Base-by-base conservation (phyloP, 2,888 invertebrate genomes). In the Watsonalla cultraria region DNA sequence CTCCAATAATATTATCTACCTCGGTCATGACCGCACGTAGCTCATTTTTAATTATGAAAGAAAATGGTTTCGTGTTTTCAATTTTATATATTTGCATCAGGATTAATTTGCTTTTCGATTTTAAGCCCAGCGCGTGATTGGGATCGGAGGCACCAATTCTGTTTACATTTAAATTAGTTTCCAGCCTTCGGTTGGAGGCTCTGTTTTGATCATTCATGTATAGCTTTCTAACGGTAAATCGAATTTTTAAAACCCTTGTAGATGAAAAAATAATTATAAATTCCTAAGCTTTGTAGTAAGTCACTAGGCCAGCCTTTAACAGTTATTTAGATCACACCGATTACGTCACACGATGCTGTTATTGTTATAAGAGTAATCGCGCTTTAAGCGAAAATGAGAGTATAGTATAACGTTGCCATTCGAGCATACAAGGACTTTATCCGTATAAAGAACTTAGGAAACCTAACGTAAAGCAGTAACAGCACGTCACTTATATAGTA, bases 171-270 rank as follows among this genome's bases (percentile, higher is more conserved):
- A 56, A 61, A 67, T 64, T 58, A 53, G 60, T 54, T 65, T 55
- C 57, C 58, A 51, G 61, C 57, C 61, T 56, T 61, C 59, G 60
- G 24, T 33, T 39, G 24, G 37, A n/a, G 39, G 51, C 24, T 51
- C 37, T 60, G 58, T 59, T 61, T 54, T 64, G 60, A 65, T 67
- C 62, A 58, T 66, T 61, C 60, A 59, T 59, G 51, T 51, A 51
- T 45, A 8, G 37, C 7, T 1, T 7, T 37, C 37, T 1, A 61
- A 45, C 37, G 15, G 46, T 59, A 66, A 64, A 24, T 24, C 4
- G 24, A 24, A 2, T 24, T 24, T 24, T 64, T 63, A 54, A 66
- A 62, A 56, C 59, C 51, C 51, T 24, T 24, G 24, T 24, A 24
- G 1, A 4, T 37, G 8, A 5, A 37, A 37, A 37, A 2, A 37